Evolutionary conservation across 2,113 vertebrate species (phyloP).

Genomic region (Caretta caretta): DNA sequence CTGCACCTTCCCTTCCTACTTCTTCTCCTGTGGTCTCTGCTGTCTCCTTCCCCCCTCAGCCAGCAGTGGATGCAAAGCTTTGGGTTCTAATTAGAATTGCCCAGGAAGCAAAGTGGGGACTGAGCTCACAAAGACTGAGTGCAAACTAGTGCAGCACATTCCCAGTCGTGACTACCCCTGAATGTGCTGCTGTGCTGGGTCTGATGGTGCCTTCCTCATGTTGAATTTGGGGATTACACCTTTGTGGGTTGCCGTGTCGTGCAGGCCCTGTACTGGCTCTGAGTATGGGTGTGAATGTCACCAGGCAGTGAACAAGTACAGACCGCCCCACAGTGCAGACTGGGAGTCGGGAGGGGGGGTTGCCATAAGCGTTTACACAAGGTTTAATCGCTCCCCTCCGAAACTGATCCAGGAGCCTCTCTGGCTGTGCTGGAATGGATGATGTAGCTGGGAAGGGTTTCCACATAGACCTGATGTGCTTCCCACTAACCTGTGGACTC

Average conservation of each 20-base stretch:
- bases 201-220: not conserved
- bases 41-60: not conserved
- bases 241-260: too few relatives aligned
- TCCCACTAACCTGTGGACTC: not conserved
- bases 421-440: not conserved
- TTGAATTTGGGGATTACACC: not conserved
- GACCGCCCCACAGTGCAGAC: not conserved
- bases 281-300: not conserved
- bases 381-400: not conserved
- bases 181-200: not conserved
- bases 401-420: not conserved
- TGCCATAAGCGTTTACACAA: not conserved
- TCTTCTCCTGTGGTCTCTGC: not conserved
- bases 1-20: not conserved
- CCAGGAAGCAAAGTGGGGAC: not conserved
- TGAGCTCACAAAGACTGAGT: not conserved
- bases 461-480: not conserved
- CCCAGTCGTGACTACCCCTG: not conserved
- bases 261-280: not conserved
- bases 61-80: not conserved
- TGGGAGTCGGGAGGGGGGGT: not conserved
- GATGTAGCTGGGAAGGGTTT: not conserved
- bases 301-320: not conserved
- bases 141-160: not conserved
- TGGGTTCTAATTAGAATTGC: not conserved